phyloP scores from a whole-genome alignment of 2,113 vertebrate species.

The Gallinago jamesoni region DNA sequence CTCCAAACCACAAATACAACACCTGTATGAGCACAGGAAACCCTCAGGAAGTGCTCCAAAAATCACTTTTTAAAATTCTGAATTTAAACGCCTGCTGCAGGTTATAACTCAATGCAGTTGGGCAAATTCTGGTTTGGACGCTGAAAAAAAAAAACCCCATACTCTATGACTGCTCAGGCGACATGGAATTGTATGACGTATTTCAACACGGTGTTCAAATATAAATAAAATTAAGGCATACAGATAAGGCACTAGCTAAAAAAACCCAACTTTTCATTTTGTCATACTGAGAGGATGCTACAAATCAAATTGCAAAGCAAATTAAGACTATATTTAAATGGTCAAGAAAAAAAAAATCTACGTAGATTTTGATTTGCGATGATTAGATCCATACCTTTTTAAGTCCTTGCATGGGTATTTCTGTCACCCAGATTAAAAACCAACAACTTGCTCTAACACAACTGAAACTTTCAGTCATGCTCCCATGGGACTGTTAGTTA shows the following conservation, averaged over 20 bases:
- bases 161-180: neutral
- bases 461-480: neutral
- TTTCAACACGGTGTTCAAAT: neutral
- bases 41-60: neutral
- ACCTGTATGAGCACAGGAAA: neutral
- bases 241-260: slow-evolving; percentile 71
- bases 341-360: neutral
- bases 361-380: neutral
- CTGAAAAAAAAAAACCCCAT: neutral
- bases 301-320: neutral
- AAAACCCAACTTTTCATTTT: neutral
- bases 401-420: neutral
- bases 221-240: slow-evolving; percentile 75
- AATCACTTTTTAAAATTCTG: neutral
- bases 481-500: neutral
- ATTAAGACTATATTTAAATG: slow-evolving; percentile 15
- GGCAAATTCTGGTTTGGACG: neutral
- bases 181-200: neutral
- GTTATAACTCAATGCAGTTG: neutral
- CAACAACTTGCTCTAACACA: neutral
- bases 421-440: neutral
- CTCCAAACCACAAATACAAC: neutral
- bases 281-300: neutral
- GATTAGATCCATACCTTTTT: neutral
- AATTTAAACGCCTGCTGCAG: neutral